Evolutionary conservation across 2,888 invertebrate species (phyloP).

Genomic region (Eupithecia pulchellata): DNA sequence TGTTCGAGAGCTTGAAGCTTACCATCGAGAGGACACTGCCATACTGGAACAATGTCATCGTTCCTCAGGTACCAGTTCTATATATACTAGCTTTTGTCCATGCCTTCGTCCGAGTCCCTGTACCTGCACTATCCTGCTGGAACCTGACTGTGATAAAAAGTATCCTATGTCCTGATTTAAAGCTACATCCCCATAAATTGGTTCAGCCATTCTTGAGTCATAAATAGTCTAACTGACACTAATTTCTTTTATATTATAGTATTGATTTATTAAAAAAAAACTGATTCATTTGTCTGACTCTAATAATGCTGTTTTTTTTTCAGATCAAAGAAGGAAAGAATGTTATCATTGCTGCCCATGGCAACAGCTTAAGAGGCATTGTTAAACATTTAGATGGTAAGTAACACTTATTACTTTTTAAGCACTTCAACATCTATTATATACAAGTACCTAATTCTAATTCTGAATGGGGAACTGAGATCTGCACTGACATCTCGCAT

Average conservation of each 20-base stretch:
- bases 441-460: too few relatives aligned
- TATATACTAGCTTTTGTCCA: too few relatives aligned
- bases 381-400: conserved; percentile 94
- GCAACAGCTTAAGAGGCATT: conserved; percentile 93
- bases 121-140: too few relatives aligned
- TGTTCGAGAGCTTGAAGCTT: conserved; percentile 92
- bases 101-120: too few relatives aligned
- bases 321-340: conserved; percentile 92
- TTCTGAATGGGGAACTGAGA: too few relatives aligned
- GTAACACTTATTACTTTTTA: conserved; percentile 47
- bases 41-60: conserved; percentile 93
- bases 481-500: too few relatives aligned
- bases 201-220: too few relatives aligned
- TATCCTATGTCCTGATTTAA: too few relatives aligned
- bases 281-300: background rate
- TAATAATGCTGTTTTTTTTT: conserved; percentile 41
- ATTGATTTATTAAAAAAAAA: background rate
- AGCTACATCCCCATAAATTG: too few relatives aligned
- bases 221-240: too few relatives aligned
- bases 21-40: conserved; percentile 93
- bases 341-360: conserved; percentile 94
- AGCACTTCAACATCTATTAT: background rate
- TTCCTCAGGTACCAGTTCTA: conserved; percentile 88
- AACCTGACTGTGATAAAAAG: too few relatives aligned
- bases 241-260: background rate